Conservation (phyloP, 2,113 vertebrate species). For the Phrynocephalus versicolor region DNA sequence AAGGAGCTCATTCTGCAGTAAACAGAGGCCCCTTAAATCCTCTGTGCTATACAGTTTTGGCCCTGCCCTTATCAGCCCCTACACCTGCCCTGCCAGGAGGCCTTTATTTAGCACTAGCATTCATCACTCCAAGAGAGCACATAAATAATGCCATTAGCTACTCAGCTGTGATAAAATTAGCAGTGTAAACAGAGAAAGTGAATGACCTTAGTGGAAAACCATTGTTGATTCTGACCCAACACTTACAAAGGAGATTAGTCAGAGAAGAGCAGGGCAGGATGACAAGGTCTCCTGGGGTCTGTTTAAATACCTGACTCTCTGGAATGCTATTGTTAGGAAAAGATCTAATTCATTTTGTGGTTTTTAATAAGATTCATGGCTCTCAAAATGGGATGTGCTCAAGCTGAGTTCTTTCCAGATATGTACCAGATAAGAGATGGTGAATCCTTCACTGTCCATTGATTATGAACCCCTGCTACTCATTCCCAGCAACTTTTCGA, state of each 20-base stretch:
- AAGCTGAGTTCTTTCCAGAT: not conserved
- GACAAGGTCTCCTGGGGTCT: constrained; percentile 58
- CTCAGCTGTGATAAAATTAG: constrained; percentile 78
- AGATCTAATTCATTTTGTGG: constrained; percentile 57
- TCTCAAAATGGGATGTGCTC: not conserved
- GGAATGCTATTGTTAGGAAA: constrained; percentile 56
- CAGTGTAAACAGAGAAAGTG: constrained; percentile 73
- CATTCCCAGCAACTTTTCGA: not conserved
- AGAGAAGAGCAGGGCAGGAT: constrained; percentile 56
- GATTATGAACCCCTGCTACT: not conserved
- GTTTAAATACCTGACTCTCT: constrained; percentile 64
- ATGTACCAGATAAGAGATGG: not conserved
- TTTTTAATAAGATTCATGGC: constrained; percentile 44
- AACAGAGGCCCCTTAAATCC: constrained; percentile 58
- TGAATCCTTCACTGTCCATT: not conserved
- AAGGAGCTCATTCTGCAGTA: constrained; percentile 46
- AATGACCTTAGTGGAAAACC: constrained; percentile 71
- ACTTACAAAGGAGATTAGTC: constrained; percentile 73
- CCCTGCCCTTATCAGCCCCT: constrained; percentile 62
- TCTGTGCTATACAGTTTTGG: constrained; percentile 61
- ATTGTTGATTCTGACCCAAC: constrained; percentile 76
- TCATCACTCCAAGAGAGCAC: constrained; percentile 67
- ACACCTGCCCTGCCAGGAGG: constrained; percentile 62
- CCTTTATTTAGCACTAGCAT: constrained; percentile 69
- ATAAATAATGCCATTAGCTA: constrained; percentile 75